Evolutionary conservation across 2,888 invertebrate species (phyloP), one percentile per base, ranked within the genome.

Genomic region (Perdita meconis): DNA sequence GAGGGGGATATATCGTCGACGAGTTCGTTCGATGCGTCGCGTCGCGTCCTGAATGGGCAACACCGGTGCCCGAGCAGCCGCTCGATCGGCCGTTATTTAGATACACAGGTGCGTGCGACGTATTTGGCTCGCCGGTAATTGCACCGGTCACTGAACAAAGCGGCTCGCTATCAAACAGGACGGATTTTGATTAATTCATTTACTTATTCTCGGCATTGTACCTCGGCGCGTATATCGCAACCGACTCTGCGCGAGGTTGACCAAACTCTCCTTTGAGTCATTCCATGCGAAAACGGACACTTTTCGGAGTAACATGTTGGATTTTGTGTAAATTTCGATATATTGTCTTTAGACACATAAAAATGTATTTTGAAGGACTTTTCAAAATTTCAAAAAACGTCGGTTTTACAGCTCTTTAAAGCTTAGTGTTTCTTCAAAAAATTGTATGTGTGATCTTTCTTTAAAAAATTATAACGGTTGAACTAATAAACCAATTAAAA

Each of bases 111-210:
- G 74, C 42, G 69, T 34, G 34, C 57, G 82, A 78, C 80, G 55
- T 72, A 72, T 73, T 81, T 60, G 69, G 57, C 51, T 36, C 63
- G 55, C 26, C 22, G 63, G 71, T 78, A 78, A 78, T 78, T 77
- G 71, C 71, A 40, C 57, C 63, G 47, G 44, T 13, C 34, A 67
- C 53, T 44, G 61, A 71, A 57, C 73, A 67, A 80, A 77, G 73
- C 80, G 77, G 44, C 66, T 73, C 66, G 72, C 80, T 64, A 65
- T 76, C 77, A 65, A 69, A 65, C 67, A 68, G 68, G 73, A 68
- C 82, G 59, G 63, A 78, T 80, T 74, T 74, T 76, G 63, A 77
- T 78, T 78, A 78, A 82, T 82, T 77, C 77, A 71, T 82, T 80
- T 73, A 82, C 64, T 73, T 66, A 69, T 77, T 55, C 76, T 42